These are phyloP conservation scores for Calameuta filiformis DNA, from an alignment of 2,888 invertebrate species.

Conservation along the genomic window DNA sequence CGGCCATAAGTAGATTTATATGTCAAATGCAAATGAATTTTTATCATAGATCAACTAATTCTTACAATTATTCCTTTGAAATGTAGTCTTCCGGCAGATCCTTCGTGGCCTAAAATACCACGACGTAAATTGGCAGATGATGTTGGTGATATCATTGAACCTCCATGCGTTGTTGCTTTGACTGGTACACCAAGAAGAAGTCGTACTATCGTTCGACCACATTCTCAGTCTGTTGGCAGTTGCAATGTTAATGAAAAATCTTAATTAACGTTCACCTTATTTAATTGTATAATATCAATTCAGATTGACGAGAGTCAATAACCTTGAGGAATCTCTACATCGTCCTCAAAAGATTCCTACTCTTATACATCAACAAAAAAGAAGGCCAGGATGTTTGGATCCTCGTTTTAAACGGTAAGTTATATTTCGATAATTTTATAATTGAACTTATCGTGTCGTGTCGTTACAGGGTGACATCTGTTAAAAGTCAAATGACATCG, in stretches of 20 bases:
- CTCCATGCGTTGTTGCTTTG: constrained; percentile 50
- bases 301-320: constrained; percentile 10
- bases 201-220: constrained; percentile 40
- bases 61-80: not conserved
- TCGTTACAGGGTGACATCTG: constrained; percentile 28
- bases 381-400: constrained; percentile 49
- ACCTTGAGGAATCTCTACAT: not conserved
- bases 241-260: not conserved
- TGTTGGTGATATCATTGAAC: constrained; percentile 41
- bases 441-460: not conserved
- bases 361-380: constrained; percentile 24
- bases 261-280: not conserved
- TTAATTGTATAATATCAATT: not conserved
- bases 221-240: constrained; percentile 40
- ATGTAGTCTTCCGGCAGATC: constrained; percentile 54
- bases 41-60: not conserved
- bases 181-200: constrained; percentile 47
- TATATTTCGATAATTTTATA: constrained; percentile 1
- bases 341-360: constrained; percentile 4
- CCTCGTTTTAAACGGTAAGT: constrained; percentile 56
- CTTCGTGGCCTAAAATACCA: constrained; percentile 62
- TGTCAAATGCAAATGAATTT: not conserved
- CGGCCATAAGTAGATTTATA: not conserved
- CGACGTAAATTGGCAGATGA: constrained; percentile 46
- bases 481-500: constrained; percentile 39